These are phyloP conservation scores for Pelecanoides urinatrix DNA, from an alignment of 2,113 vertebrate species.

Conservation along the genomic window DNA sequence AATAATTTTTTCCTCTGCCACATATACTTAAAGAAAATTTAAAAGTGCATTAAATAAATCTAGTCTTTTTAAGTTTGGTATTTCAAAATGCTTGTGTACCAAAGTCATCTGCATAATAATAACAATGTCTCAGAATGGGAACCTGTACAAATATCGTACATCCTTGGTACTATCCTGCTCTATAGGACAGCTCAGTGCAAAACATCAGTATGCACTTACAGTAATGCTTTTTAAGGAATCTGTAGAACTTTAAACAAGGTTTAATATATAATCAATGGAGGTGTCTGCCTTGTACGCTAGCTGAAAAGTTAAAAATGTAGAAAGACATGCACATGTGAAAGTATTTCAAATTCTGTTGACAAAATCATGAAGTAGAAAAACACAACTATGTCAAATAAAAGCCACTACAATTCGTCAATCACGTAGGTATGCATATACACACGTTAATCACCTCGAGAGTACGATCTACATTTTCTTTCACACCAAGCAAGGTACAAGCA, in stretches of 20 bases:
- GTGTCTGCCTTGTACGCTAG: background rate
- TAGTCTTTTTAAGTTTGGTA: background rate
- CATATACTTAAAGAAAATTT: background rate
- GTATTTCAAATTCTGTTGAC: background rate
- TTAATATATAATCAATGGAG: background rate
- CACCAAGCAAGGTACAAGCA: background rate
- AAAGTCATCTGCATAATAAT: background rate
- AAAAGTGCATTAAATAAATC: background rate
- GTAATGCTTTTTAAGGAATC: background rate
- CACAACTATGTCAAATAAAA: background rate
- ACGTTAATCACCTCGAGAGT: background rate
- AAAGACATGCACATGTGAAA: background rate
- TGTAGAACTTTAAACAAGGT: background rate
- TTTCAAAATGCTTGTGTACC: background rate
- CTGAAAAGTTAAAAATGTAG: background rate
- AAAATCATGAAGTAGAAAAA: background rate
- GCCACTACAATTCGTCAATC: background rate
- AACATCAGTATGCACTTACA: background rate
- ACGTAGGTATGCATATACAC: background rate
- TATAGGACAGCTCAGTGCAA: background rate
- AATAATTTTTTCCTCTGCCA: background rate
- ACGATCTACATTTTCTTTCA: background rate
- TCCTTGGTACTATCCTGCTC: background rate
- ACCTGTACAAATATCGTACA: background rate
- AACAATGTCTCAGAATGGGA: background rate